These are phyloP conservation scores for Silurus lanzhouensis DNA, from an alignment of 2,797 vertebrate genomes.

Conservation along the genomic window DNA sequence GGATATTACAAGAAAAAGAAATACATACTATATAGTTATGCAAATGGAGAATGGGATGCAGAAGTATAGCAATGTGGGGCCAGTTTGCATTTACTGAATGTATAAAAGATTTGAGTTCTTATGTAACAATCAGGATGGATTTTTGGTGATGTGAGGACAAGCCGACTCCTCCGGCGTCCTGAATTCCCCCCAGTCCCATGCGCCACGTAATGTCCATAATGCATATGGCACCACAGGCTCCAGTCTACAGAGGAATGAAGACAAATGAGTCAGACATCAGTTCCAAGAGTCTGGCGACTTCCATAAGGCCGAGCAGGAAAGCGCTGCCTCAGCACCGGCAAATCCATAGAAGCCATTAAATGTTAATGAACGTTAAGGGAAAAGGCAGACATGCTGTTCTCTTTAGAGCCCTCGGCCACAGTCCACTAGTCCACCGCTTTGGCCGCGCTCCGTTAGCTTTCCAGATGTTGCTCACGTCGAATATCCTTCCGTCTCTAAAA, in stretches of 20 bases:
- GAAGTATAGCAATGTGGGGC: too few relatives aligned
- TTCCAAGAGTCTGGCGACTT: slow-evolving; percentile 44
- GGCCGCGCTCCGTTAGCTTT: slow-evolving; percentile 9
- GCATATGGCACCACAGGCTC: slow-evolving; percentile 50
- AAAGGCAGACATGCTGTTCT: slow-evolving; percentile 30
- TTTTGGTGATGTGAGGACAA: background rate
- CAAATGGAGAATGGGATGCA: too few relatives aligned
- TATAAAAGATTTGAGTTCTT: too few relatives aligned
- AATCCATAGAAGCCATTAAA: slow-evolving; percentile 44
- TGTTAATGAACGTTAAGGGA: slow-evolving; percentile 52
- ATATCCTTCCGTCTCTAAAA: background rate
- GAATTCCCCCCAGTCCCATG: slow-evolving; percentile 24
- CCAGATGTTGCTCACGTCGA: slow-evolving; percentile 18
- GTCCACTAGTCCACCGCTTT: background rate
- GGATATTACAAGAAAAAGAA: too few relatives aligned
- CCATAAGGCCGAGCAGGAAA: slow-evolving; percentile 52
- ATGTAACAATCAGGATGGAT: background rate
- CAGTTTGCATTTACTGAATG: too few relatives aligned
- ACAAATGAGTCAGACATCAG: slow-evolving; percentile 61
- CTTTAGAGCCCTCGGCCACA: slow-evolving; percentile 31
- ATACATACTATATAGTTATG: too few relatives aligned
- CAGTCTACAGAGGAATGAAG: slow-evolving; percentile 61
- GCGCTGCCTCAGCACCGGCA: slow-evolving; percentile 60
- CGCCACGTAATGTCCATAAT: slow-evolving; percentile 44
- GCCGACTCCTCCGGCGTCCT: background rate